Conservation (phyloP, 1,140 invertebrate species). For the Macrobrachium rosenbergii region DNA sequence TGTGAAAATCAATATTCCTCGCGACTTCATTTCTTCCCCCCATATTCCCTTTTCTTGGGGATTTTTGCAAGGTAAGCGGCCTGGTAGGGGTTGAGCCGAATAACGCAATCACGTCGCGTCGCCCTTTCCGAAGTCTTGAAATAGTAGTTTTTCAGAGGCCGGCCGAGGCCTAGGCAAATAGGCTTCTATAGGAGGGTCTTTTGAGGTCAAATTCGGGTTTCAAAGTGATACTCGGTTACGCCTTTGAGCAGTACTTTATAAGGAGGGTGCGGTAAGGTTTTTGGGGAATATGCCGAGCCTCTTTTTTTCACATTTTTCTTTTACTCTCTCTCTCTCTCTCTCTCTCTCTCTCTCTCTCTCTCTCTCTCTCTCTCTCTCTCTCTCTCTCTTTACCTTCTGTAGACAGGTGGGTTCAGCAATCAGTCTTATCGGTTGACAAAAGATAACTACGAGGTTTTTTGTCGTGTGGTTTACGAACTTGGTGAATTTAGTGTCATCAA, state of each 20-base stretch:
- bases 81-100: slow-evolving; percentile 31
- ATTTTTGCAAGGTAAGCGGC: slow-evolving; percentile 57
- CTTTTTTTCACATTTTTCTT: background rate
- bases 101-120: slow-evolving; percentile 38
- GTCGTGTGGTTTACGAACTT: no score
- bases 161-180: no score
- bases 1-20: slow-evolving; percentile 37
- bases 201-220: no score
- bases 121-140: no score
- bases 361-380: slow-evolving; percentile 12
- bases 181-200: no score
- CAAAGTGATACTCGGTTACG: no score
- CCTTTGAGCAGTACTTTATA: background rate
- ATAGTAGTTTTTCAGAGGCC: background rate
- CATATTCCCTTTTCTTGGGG: slow-evolving; percentile 44
- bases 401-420: no score
- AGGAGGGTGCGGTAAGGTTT: background rate
- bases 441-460: no score
- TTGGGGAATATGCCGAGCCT: background rate
- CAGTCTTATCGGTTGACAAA: no score
- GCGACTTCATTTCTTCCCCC: slow-evolving; percentile 43
- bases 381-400: slow-evolving; percentile 6
- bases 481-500: no score
- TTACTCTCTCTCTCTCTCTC: slow-evolving; percentile 35
- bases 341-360: slow-evolving; percentile 34